Evolutionary conservation across 2,888 invertebrate genomes (phyloP), one percentile per base, ranked within the genome.

Genomic region (Limnephilus marmoratus): DNA sequence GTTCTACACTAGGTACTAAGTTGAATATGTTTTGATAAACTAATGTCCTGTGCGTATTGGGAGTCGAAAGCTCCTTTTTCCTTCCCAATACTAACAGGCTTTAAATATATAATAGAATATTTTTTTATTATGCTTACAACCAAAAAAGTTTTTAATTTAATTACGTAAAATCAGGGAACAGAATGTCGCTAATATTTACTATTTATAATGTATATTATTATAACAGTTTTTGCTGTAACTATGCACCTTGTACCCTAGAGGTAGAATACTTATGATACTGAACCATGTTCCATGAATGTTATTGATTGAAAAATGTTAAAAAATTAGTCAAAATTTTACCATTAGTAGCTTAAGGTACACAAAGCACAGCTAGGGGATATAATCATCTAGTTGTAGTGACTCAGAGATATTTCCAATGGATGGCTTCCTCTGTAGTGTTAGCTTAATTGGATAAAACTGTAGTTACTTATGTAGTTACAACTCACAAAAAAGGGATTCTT

Each of bases 71-170:
- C 9, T 29, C 24, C 18, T 24, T 37, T 37, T 41, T 34, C 37
- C 9, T 15, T 41, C 15, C 34, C 24, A 83, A 31, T 34, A 34
- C 34, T 15, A 34, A 37, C 34, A 83, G 68, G 68, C 24, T 68
- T 83, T 24, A 24, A 37, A 85, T 86, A 45, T 86, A 86, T 29
- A 83, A 83, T 37, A 31, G 45, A 45, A 45, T 81, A 85, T 85
- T 86, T 85, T 86, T 86, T 83, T 37, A 83, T 37, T 89, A 89
- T 34, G 88, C 88, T 89, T 89, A 34, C 88, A 80, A 89, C 88
- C 88, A 89, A 89, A 89, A 80, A 81, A 68, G 45, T 0, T 34
- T 18, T 37, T 89, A 37, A 81, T 80, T 89, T 80, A 80, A 68
- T 24, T 68, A 24, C 7, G 24, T 68, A 68, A 68, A 68, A 68